phyloP scores from a whole-genome alignment of 37 sponge, comb jelly and placozoan genomes.

The Axinella damicornis region DNA sequence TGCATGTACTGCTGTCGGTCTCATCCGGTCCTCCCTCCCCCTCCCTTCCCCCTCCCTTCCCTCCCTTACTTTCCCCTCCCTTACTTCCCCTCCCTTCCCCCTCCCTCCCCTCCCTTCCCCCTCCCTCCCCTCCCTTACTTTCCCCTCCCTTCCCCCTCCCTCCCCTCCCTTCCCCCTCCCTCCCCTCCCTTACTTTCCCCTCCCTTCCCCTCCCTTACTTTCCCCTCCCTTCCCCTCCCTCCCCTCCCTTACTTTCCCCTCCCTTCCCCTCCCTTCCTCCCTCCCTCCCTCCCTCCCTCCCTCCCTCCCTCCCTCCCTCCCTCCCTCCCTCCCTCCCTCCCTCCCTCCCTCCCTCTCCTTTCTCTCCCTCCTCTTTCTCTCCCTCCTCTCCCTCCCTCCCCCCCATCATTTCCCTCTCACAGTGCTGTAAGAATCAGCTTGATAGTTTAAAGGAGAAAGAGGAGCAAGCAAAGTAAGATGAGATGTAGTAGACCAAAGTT shows the following conservation, averaged over 20 bases:
- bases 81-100: too few relatives aligned
- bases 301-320: not conserved
- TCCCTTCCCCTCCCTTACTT: too few relatives aligned
- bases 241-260: not conserved
- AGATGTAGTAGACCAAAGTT: too few relatives aligned
- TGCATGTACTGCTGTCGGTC: not conserved
- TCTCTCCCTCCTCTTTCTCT: not conserved
- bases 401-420: not conserved
- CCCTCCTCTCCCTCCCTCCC: constrained; percentile 1
- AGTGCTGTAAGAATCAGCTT: constrained; percentile 13
- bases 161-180: too few relatives aligned
- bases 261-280: not conserved
- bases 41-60: too few relatives aligned
- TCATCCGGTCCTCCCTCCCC: too few relatives aligned
- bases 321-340: constrained; percentile 15
- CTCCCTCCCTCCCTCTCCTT: constrained; percentile 9
- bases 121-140: too few relatives aligned
- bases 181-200: too few relatives aligned
- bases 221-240: too few relatives aligned
- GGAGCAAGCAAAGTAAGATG: constrained; percentile 11
- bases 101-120: too few relatives aligned
- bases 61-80: too few relatives aligned
- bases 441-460: not conserved
- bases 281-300: not conserved
- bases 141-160: too few relatives aligned